These are phyloP conservation scores for Drosophila flavopinicola DNA, from an alignment of 2,888 invertebrate species.

Conservation along the genomic window DNA sequence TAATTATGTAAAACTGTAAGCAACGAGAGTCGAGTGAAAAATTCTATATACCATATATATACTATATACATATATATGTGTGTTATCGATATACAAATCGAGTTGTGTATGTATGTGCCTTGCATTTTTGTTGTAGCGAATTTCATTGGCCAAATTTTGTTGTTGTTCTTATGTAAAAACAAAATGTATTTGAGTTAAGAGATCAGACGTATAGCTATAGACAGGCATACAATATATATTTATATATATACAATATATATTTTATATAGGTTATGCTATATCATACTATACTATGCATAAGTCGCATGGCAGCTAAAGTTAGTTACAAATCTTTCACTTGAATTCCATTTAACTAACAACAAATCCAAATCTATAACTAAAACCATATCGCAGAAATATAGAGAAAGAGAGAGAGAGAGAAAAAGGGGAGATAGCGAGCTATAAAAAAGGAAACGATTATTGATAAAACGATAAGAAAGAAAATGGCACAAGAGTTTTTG, in stretches of 20 bases:
- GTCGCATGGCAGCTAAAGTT: constrained; percentile 59
- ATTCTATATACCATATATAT: constrained; percentile 12
- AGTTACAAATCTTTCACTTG: constrained; percentile 53
- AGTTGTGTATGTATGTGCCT: constrained; percentile 40
- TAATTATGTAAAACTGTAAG: constrained; percentile 47
- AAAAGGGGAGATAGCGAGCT: background rate
- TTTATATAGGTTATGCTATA: background rate
- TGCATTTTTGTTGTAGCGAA: constrained; percentile 62
- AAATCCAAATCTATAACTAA: constrained; percentile 14
- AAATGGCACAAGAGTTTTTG: constrained; percentile 31
- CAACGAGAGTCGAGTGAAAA: constrained; percentile 30
- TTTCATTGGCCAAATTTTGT: constrained; percentile 57
- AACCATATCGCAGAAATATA: constrained; percentile 17
- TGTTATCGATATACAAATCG: constrained; percentile 12
- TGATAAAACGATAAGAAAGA: background rate
- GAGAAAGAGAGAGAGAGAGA: background rate
- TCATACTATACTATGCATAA: constrained; percentile 26
- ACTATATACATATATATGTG: constrained; percentile 6
- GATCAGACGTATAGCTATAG: constrained; percentile 18
- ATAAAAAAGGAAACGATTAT: constrained; percentile 8
- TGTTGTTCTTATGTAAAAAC: constrained; percentile 29
- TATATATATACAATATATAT: constrained; percentile 11
- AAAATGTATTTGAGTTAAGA: constrained; percentile 7
- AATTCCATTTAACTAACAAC: constrained; percentile 60
- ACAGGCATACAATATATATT: constrained; percentile 12